Evolutionary conservation across 2,113 vertebrate genomes (phyloP).

Genomic region (Microcebus griseorufus): DNA sequence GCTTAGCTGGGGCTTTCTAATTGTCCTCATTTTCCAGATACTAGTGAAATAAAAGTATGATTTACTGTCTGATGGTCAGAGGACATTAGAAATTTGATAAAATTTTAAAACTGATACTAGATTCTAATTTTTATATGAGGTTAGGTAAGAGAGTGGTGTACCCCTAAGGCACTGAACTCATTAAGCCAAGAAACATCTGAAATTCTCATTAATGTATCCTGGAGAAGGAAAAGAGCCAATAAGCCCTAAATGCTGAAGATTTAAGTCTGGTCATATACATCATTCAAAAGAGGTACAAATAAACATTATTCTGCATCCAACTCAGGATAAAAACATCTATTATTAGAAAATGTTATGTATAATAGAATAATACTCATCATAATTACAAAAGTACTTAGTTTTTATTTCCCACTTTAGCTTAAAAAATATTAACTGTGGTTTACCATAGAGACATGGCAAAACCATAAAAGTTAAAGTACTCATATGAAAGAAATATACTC

Average conservation of each 20-base stretch:
- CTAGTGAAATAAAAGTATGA: neutral
- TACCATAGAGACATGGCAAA: neutral
- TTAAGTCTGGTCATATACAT: neutral
- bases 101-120: neutral
- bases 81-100: neutral
- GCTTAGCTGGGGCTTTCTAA: neutral
- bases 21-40: neutral
- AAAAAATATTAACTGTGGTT: neutral
- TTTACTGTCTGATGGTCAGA: neutral
- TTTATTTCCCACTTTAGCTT: conserved; percentile 19
- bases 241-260: neutral
- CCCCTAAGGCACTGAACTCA: neutral
- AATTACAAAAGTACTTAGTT: neutral
- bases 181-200: neutral
- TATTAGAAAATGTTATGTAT: neutral
- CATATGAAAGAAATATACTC: too few species aligned
- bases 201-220: neutral
- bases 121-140: neutral
- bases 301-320: neutral
- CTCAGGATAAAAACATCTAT: neutral
- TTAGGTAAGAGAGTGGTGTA: neutral
- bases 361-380: conserved; percentile 31
- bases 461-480: neutral
- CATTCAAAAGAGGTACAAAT: neutral
- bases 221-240: neutral